phyloP scores from a whole-genome alignment of 2,797 vertebrate genomes.

The Spinibarbus caldwelli region DNA sequence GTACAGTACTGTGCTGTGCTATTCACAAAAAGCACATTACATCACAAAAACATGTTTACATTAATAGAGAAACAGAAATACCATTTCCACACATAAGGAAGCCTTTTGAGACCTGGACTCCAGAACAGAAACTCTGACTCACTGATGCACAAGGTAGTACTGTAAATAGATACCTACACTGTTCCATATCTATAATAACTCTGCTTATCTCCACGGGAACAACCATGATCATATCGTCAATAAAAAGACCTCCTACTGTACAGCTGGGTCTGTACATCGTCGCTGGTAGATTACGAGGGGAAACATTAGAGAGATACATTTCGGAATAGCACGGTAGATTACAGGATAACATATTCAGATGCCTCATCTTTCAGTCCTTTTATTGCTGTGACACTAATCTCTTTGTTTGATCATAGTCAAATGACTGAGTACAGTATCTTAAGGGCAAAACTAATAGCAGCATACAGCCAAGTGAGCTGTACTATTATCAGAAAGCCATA shows the following conservation, averaged over 20 bases:
- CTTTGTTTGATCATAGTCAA: conserved; percentile 2
- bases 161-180: conserved; percentile 17
- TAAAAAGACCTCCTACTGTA: conserved; percentile 17
- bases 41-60: not conserved
- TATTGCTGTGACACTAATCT: conserved; percentile 7
- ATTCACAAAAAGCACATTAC: not conserved
- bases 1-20: not conserved
- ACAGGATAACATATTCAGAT: conserved; percentile 10
- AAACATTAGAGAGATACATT: not conserved
- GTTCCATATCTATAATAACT: conserved; percentile 38
- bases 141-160: conserved; percentile 15
- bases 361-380: not conserved
- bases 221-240: conserved; percentile 27
- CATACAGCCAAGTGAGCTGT: not conserved
- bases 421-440: not conserved
- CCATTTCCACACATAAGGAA: not conserved
- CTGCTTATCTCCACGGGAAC: conserved; percentile 35
- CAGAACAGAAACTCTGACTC: conserved; percentile 12
- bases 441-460: conserved; percentile 23
- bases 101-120: not conserved
- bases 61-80: conserved; percentile 10
- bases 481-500: conserved; percentile 4
- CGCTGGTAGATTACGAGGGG: not conserved
- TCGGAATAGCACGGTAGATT: conserved; percentile 2
- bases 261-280: not conserved